These are phyloP conservation scores for Adelphocoris suturalis DNA, from an alignment of 2,888 invertebrate genomes.

Conservation along the genomic window DNA sequence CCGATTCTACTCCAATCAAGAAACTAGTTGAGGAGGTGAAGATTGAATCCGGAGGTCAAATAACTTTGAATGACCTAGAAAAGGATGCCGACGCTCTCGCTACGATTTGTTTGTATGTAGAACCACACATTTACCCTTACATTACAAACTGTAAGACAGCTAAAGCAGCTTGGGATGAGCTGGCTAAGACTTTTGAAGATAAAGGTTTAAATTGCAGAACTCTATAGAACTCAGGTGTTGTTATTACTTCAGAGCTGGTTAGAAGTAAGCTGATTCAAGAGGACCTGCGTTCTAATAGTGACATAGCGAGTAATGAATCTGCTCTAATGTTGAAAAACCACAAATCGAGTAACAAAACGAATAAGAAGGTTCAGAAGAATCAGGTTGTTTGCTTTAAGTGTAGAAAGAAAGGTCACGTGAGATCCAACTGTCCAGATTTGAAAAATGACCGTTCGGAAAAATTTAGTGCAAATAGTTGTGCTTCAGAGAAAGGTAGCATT, in stretches of 20 bases:
- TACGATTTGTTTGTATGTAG: neutral
- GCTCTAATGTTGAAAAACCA: neutral
- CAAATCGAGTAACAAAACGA: no score
- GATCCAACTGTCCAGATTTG: no score
- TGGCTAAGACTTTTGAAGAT: slow-evolving; percentile 20
- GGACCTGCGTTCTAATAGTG: neutral
- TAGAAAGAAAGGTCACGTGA: no score
- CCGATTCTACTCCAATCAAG: neutral
- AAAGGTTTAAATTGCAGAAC: neutral
- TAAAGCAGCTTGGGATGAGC: slow-evolving; percentile 19
- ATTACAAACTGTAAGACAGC: neutral
- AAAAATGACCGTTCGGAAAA: no score
- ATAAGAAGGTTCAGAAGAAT: no score
- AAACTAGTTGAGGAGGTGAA: no score
- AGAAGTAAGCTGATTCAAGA: neutral
- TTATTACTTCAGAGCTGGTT: neutral
- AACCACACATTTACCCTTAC: slow-evolving; percentile 16
- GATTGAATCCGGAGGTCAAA: no score
- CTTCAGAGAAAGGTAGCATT: no score
- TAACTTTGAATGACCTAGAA: neutral
- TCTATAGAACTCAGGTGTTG: slow-evolving; percentile 34
- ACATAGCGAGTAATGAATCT: neutral
- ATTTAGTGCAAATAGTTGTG: no score
- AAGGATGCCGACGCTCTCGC: neutral
- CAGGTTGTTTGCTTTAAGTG: no score